Percentiles rank a stretch among this genome's conserved stretches.
Evolutionary conservation across 1,140 invertebrate genomes (phyloP).

Genomic region (Acromyrmex echinatior): DNA sequence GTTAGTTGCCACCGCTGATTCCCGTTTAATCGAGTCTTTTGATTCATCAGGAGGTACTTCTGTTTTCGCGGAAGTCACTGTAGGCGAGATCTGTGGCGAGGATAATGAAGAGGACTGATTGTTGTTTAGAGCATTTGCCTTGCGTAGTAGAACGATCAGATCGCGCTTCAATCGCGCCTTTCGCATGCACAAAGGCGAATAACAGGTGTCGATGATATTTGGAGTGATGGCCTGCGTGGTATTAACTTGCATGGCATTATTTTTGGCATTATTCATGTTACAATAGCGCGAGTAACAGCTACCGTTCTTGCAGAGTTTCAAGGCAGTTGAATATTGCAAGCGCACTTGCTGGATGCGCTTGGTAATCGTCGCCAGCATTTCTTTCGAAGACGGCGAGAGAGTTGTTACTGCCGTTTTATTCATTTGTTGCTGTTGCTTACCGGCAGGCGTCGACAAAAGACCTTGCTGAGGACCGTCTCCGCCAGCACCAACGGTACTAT

Average conservation of each 20-base stretch:
- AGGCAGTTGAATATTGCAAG: constrained; percentile 89
- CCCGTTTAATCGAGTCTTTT: constrained; percentile 88
- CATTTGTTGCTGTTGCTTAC: constrained; percentile 55
- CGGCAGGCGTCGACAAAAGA: constrained; percentile 81
- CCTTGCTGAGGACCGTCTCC: constrained; percentile 83
- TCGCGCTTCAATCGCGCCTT: constrained; percentile 90
- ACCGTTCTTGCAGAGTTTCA: constrained; percentile 89
- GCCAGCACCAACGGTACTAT: constrained; percentile 54
- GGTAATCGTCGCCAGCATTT: constrained; percentile 87
- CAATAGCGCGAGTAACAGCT: constrained; percentile 91
- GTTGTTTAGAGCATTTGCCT: constrained; percentile 87
- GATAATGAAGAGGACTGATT: constrained; percentile 72
- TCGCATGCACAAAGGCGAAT: constrained; percentile 92
- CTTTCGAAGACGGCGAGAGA: constrained; percentile 75
- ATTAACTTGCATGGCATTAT: constrained; percentile 73
- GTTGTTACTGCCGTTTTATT: constrained; percentile 67
- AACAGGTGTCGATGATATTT: constrained; percentile 89
- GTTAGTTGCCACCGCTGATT: constrained; percentile 88
- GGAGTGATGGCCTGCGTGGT: constrained; percentile 86
- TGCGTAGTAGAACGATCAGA: constrained; percentile 89
- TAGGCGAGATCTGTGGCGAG: constrained; percentile 42
- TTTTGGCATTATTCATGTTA: constrained; percentile 87
- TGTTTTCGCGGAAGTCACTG: constrained; percentile 45
- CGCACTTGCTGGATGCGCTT: constrained; percentile 90
- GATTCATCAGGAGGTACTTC: constrained; percentile 76